Evolutionary conservation across 2,888 invertebrate genomes (phyloP).

Genomic region (Anticlea derivata): DNA sequence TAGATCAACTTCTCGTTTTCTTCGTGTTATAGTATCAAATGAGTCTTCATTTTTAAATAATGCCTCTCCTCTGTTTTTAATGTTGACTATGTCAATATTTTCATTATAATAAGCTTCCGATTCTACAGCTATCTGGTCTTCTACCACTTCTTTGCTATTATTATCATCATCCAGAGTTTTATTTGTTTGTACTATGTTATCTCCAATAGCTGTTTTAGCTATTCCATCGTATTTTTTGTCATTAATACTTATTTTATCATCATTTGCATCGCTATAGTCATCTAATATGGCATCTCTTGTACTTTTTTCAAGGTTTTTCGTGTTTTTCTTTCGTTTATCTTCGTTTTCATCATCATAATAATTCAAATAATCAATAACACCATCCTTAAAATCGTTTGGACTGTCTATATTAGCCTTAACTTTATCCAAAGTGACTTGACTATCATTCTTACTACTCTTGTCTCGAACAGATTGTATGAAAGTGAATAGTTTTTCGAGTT

Average conservation of each 20-base stretch:
- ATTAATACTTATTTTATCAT: not conserved
- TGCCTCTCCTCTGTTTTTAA: not conserved
- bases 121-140: constrained; percentile 33
- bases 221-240: not conserved
- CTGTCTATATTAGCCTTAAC: constrained; percentile 18
- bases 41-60: not conserved
- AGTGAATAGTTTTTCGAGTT: constrained; percentile 26
- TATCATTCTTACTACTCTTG: constrained; percentile 6
- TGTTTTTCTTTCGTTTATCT: not conserved
- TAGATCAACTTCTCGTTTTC: constrained; percentile 6
- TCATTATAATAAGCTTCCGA: constrained; percentile 9
- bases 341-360: constrained; percentile 2
- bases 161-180: not conserved
- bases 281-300: not conserved
- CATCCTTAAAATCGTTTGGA: constrained; percentile 20
- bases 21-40: not conserved
- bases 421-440: constrained; percentile 20
- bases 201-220: not conserved
- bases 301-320: not conserved
- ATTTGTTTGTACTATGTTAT: not conserved
- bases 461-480: constrained; percentile 29
- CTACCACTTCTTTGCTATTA: constrained; percentile 11
- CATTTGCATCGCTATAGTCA: not conserved
- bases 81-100: not conserved
- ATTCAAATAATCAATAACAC: constrained; percentile 17